Base-by-base conservation (phyloP, 2,797 vertebrate species). In the Molossus molossus region DNA sequence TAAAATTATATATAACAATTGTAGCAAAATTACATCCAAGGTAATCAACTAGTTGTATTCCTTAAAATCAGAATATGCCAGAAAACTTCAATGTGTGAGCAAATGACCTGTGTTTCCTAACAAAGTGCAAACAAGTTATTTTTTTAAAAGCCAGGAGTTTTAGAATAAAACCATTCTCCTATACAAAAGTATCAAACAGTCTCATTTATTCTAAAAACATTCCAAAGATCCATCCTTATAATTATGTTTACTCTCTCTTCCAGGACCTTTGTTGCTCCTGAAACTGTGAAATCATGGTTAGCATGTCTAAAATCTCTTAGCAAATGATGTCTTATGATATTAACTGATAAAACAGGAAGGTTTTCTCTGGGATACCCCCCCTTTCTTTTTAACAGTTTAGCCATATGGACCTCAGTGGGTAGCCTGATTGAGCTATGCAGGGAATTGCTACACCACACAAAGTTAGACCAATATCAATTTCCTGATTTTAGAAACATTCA, bases 311-410 rank as follows among this genome's bases (percentile, higher is more conserved):
- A 89, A 83, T 70, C 72, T 77, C 18, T 21, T 4, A 69, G 53
- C 6, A 83, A 69, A 57, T 67, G 4, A 2, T 83, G 1, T 64
- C n/a, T 5, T 69, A 37, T 62, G 8, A 75, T 58, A 23, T 83
- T 83, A 53, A 8, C 23, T 83, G 50, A 50, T 45, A 40, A 12
- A 40, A 79, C 6, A 50, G 53, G 17, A 65, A 84, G 25, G 23
- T 37, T 4, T 86, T 82, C 4, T 89, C 12, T 85, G 40, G 21
- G 23, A 27, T 33, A 9, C 77, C 73, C 70, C 3, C 10, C 17
- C 67, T 94, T 9, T 73, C 75, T 80, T 73, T 79, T 80, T 94
- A 60, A 13, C 4, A 79, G 6, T 15, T 94, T 82, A 81, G 10
- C 23, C 13, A 45, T 25, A 50, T 87, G 50, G 12, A 20, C 48